Base-by-base conservation (phyloP, 23 tunicate species). In the Ciona savignyi region DNA sequence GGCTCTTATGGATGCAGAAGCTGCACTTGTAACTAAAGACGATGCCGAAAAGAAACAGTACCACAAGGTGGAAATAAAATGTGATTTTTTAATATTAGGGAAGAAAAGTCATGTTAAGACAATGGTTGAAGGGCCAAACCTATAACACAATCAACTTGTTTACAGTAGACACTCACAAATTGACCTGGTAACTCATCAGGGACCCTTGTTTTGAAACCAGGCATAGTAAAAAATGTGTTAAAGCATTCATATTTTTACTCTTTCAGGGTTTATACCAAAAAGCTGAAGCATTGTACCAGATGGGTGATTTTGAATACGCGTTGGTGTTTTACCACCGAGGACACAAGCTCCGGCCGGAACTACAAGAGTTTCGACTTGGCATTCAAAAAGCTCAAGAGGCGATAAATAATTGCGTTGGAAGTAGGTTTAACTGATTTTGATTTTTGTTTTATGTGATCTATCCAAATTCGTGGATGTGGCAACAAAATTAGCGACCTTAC, bases 321-420 rank as follows among this genome's bases (percentile, higher is more conserved):
- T 76, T 94, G 1, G 99, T 94, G 1, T 86, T 86, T 83, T 94
- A 87, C 72, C 99, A 94, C 70, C 74, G 99, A 60, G 99, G 99
- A 1, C 95, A 94, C 66, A 94, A 83, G 32, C 74, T 94, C 0
- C 68, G 99, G 33, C 99, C 99, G 21, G 99, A 94, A 77, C 80
- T 94, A 21, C 87, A 94, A 65, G 95, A 94, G 51, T 94, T 94
- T 71, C 78, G 99, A 25, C 86, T 94, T 30, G 99, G 99, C 65
- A 94, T 94, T 29, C 99, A 94, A 61, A 94, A 94, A 75, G 89
- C 99, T 2, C 99, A 94, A 42, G 99, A 94, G 70, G 99, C 99
- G 28, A 86, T 94, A 28, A 81, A 84, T 48, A 85, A 91, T 65
- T 91, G 97, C 72, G 97, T 91, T 70, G 97, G 97, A 84, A 91